Base-by-base conservation (phyloP, 23 tunicate genomes). In the Aplidium turbinatum region DNA sequence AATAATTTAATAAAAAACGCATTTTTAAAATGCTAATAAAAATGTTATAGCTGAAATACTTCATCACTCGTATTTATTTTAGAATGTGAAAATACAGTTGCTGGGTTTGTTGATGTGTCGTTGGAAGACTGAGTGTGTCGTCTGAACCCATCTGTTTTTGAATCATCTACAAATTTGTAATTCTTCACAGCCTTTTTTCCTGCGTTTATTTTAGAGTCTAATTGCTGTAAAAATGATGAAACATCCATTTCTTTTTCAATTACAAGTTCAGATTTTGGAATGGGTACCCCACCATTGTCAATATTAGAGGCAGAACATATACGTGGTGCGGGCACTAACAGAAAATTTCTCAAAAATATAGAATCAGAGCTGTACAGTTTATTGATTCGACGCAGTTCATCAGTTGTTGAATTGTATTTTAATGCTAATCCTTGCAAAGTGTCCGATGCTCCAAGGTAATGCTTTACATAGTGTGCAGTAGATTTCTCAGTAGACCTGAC, bases 341-440 rank as follows among this genome's bases (percentile, higher is more conserved):
- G 62, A 69, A 39, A 81, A 23, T 76, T 50, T 29, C 87, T 57
- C 24, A 73, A 58, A 51, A 56, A 79, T 18, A 88, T 67, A 3
- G 87, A 75, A 69, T 88, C 96, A 23, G 79, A 26, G 34, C 80
- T 82, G 66, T 88, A 79, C 26, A 88, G 83, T 67, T 81, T 81
- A 60, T 88, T 88, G 0, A 88, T 76, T 35, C 96, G 63, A 68
- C 96, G 54, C 25, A 88, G 39, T 58, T 88, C 96, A 31, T 82
- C 83, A 16, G 82, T 75, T 7, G 86, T 40, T 28, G 53, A 47
- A 31, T 72, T 70, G 58, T 81, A 88, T 70, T 69, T 88, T 30
- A 88, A 47, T 32, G 96, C 76, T 3, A 88, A 53, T 33, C 96
- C 96, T 50, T 81, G 87, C 71, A 88, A 33, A 25, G 96, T 88